Percentiles rank a stretch among this genome's conserved stretches.
Conservation (phyloP, 2,113 vertebrate genomes). For the Eulacestoma nigropectus region DNA sequence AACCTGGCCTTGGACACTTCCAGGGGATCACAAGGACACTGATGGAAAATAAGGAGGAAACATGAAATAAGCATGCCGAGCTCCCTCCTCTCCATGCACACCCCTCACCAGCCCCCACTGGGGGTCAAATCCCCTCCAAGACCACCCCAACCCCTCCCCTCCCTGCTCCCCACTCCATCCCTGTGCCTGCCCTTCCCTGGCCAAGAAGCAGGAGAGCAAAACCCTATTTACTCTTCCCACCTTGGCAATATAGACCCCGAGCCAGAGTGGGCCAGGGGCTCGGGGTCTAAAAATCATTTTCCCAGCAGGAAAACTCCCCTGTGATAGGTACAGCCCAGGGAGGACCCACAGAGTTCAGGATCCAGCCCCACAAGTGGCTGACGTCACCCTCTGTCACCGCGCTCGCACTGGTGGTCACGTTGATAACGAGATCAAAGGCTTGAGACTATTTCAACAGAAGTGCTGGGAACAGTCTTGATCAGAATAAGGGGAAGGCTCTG, state of each 20-base stretch:
- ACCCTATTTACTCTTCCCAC: fast-evolving
- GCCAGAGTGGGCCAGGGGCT: not conserved
- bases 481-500: constrained; percentile 67
- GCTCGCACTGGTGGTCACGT: constrained; percentile 39
- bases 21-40: not conserved
- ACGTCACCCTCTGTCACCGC: not conserved
- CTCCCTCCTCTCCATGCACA: not conserved
- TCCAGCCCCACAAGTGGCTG: not conserved
- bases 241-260: fast-evolving
- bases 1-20: not conserved
- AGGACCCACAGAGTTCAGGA: not conserved
- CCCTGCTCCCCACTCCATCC: not conserved
- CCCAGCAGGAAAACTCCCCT: not conserved
- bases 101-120: not conserved
- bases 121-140: not conserved
- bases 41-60: not conserved
- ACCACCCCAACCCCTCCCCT: not conserved
- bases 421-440: constrained; percentile 69
- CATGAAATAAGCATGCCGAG: not conserved
- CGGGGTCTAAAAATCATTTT: fast-evolving
- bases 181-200: not conserved
- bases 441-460: constrained; percentile 30
- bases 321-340: not conserved
- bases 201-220: not conserved
- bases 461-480: constrained; percentile 65